Evolutionary conservation across 2,888 invertebrate genomes (phyloP), one percentile per base, ranked within the genome.

Genomic region (Gymnosoma rotundatum): DNA sequence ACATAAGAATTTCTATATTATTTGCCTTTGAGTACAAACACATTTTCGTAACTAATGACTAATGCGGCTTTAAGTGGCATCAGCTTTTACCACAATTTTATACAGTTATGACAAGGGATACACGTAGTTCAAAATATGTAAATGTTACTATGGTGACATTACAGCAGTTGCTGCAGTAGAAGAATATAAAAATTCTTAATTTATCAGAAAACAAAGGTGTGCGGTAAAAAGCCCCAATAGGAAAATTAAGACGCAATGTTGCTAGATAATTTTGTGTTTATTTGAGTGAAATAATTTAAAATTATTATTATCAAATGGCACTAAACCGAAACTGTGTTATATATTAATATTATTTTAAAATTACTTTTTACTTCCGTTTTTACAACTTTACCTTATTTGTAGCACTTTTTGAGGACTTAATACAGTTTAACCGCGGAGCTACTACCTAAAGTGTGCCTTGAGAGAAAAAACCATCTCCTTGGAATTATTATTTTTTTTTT

Each of bases 31-130:
- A 61, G 32, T 32, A 67, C 21, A 73, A 52, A 50, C 36, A 60
- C 54, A 48, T 56, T 69, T 75, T 25, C 56, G 32, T 75, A 70
- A 76, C 64, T 72, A 82, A 82, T 72, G 70, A 76, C 64, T 56
- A 75, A 64, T 76, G 75, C 81, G 63, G 81, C 81, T 64, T 76
- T 56, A 76, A 81, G 75, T 74, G 70, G 81, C 75, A 81, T 36
- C 38, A 64, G 56, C 50, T 76, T 74, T 45, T 64, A 66, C 81
- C 75, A 52, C 81, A 76, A 76, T 75, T 70, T 70, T 50, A 70
- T 76, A 81, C 64, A 75, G 75, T 81, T 70, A 63, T 81, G 69
- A 69, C 63, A 81, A 16, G 38, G n/a, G 60, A 16, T 48, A n/a
- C 56, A 67, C 38, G 64, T 50, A 52, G 50, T 69, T 60, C 20